Base-by-base conservation (phyloP, 1,140 invertebrate species). In the Marisa cornuarietis region DNA sequence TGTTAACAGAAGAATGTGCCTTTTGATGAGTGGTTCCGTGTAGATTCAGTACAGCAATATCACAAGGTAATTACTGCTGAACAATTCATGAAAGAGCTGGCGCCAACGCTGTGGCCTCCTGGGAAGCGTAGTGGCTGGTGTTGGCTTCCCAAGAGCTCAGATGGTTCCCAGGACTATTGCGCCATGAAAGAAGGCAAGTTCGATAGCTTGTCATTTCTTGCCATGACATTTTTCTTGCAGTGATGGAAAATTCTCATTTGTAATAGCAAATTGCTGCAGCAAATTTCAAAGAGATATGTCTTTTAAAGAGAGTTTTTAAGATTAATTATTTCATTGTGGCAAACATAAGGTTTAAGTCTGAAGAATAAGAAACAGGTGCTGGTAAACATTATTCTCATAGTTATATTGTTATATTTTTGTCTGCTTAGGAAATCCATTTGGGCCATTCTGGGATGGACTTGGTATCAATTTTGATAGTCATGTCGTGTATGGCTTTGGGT, bases 361-460 rank as follows among this genome's bases (percentile, higher is more conserved):
- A 65, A 22, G 18, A 65, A 22, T 65, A 22, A 16, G n/a, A 26
- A 68, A 24, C 66, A 68, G 20, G 11, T 16, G 31, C 11, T 68
- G 11, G 11, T 13, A 68, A 26, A 68, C 2, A 68, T 68, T 42
- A 68, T 69, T 58, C 9, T 42, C 58, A 20, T 26, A 71, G 8
- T n/a, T 76, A 62, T 72, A 6, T n/a, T 54, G 20, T 10, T 54
- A n/a, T 63, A 62, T 71, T 78, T 31, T 83, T 79, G 71, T 81
- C 31, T 42, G 31, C 31, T 13, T 42, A 90, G 98, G 98, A 10
- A 99, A 99, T 93, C 98, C 98, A 52, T 99, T 99, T 92, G 97
- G 96, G n/a, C 96, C 97, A 61, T 99, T 99, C 92, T 99, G 98
- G 98, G 96, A 99, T 90, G 96, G 95, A 63, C 96, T 95, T 86